Percentiles rank a stretch among this genome's conserved stretches.
phyloP scores from a whole-genome alignment of 1,140 invertebrate genomes.

The Heliothis virescens region DNA sequence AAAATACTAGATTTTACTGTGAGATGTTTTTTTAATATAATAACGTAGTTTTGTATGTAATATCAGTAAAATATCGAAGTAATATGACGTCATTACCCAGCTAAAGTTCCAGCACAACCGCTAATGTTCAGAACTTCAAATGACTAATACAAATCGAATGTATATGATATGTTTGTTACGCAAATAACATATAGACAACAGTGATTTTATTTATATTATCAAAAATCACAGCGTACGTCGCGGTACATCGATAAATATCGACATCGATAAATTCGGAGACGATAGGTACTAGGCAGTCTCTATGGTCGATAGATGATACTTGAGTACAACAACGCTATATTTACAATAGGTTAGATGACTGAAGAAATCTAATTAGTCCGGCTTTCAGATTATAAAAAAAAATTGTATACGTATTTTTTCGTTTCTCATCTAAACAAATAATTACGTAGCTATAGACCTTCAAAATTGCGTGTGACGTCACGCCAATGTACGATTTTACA shows the following conservation, averaged over 20 bases:
- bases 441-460: no score
- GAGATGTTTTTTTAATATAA: neutral
- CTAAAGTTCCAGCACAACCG: slow-evolving; percentile 41
- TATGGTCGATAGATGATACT: slow-evolving; percentile 18
- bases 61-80: neutral
- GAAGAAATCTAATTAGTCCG: no score
- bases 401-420: no score
- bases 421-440: no score
- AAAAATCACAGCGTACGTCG: slow-evolving; percentile 19
- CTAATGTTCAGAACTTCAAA: slow-evolving; percentile 32
- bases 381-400: no score
- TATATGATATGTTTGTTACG: slow-evolving; percentile 49
- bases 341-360: no score
- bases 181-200: slow-evolving; percentile 32
- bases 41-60: neutral
- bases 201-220: slow-evolving; percentile 22
- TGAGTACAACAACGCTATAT: neutral
- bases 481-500: no score
- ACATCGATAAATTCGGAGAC: slow-evolving; percentile 37
- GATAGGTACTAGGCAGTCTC: slow-evolving; percentile 43
- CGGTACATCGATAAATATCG: slow-evolving; percentile 12
- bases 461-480: no score
- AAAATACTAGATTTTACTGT: neutral
- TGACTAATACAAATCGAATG: slow-evolving; percentile 29
- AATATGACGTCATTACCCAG: slow-evolving; percentile 2